phyloP scores from a whole-genome alignment of 2,888 invertebrate species.

The Enchytraeus crypticus region DNA sequence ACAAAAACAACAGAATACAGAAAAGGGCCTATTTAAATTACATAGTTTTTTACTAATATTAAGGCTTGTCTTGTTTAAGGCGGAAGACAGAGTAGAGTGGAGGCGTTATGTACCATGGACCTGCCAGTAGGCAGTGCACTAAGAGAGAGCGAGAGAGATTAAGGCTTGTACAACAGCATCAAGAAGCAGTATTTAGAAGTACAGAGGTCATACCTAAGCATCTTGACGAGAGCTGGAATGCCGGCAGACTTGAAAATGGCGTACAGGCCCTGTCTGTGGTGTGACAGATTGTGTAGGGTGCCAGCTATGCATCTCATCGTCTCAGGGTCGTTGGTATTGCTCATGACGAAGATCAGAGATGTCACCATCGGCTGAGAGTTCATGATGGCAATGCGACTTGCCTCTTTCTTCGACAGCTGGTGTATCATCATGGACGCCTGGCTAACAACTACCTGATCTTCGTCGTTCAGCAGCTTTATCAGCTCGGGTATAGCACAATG shows the following conservation, averaged over 20 bases:
- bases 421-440: constrained; percentile 99
- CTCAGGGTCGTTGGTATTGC: constrained; percentile 89
- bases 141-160: too few species aligned
- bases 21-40: too few species aligned
- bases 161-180: too few species aligned
- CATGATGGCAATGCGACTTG: constrained; percentile 68
- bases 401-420: constrained; percentile 95
- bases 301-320: constrained; percentile 94
- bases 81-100: too few species aligned
- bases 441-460: constrained; percentile 60
- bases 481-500: constrained; percentile 93
- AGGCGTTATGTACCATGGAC: too few species aligned
- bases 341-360: constrained; percentile 86
- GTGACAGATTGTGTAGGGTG: constrained; percentile 92
- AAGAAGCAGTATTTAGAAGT: too few species aligned
- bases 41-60: too few species aligned
- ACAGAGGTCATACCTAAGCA: constrained; percentile 58
- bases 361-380: constrained; percentile 63
- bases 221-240: constrained; percentile 93
- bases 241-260: constrained; percentile 99
- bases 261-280: constrained; percentile 88
- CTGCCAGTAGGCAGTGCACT: too few species aligned
- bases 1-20: background rate
- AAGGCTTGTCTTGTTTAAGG: too few species aligned
- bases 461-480: constrained; percentile 61